These are phyloP conservation scores for Teleiodes luculella DNA, from an alignment of 2,888 invertebrate genomes.

Conservation along the genomic window DNA sequence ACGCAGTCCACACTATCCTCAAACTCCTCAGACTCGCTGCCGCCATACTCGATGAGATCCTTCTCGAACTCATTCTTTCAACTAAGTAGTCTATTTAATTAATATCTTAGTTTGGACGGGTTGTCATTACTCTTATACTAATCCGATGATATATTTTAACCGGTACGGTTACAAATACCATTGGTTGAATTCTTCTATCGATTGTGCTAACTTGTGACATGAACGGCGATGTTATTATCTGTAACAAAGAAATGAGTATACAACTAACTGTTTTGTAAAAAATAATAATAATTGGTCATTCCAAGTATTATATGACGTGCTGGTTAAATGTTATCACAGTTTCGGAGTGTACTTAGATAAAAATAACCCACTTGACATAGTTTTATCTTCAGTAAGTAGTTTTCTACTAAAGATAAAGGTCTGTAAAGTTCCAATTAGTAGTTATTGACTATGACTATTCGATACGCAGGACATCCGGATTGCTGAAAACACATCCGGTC, in stretches of 20 bases:
- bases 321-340: too few relatives aligned
- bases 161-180: slow-evolving; percentile 42
- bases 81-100: slow-evolving; percentile 45
- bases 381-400: too few relatives aligned
- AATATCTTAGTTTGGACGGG: slow-evolving; percentile 44
- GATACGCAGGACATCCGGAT: too few relatives aligned
- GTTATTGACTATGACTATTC: too few relatives aligned
- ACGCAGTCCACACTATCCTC: slow-evolving; percentile 55
- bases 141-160: slow-evolving; percentile 41
- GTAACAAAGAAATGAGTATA: slow-evolving; percentile 11
- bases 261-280: too few relatives aligned
- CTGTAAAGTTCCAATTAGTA: too few relatives aligned
- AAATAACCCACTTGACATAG: too few relatives aligned
- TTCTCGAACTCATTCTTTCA: slow-evolving; percentile 53
- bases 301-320: too few relatives aligned
- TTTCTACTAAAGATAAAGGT: too few relatives aligned
- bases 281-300: too few relatives aligned
- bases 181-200: slow-evolving; percentile 22
- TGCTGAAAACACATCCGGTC: too few relatives aligned
- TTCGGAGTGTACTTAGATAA: too few relatives aligned
- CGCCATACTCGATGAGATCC: slow-evolving; percentile 50
- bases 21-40: slow-evolving; percentile 51
- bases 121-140: slow-evolving; percentile 46
- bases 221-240: slow-evolving; percentile 7
- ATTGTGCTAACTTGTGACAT: slow-evolving; percentile 8